Evolutionary conservation across 2,888 invertebrate genomes (phyloP), one percentile per base, ranked within the genome.

Genomic region (Caenorhabditis zanzibari): DNA sequence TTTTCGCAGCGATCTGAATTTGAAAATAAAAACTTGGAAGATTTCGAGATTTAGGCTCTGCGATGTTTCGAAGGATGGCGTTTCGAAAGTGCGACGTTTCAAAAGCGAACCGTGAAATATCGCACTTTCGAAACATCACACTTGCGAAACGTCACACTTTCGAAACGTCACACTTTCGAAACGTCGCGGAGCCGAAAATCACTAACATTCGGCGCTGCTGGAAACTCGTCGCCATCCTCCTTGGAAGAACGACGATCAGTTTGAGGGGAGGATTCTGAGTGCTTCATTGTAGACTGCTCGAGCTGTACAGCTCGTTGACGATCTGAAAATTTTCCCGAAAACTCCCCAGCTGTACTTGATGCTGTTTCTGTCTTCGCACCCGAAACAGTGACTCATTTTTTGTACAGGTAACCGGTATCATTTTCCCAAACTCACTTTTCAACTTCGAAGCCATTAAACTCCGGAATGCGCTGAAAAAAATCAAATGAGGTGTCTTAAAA

Each of bases 1-100:
- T 83, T 58, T 80, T 80, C 16, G 83, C 32, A n/a, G 80, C 83
- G 38, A 83, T 83, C 83, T 83, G 73, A 24, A 59, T 5, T 56
- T 6, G n/a, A 28, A 38, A 22, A 54, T 7, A 16, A 5, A 12
- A n/a, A 19, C 28, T 28, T 32, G 7, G 19, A 47, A n/a, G 32
- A 32, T 4, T 32, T 32, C 4, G 4, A 6, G 32, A 32, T 6
- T 32, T 32, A 6, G 32, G 32, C 32, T 32, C n/a, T n/a, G n/a
- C n/a, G n/a, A n/a, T n/a, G n/a, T n/a, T n/a, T n/a, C n/a, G n/a
- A n/a, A n/a, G n/a, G n/a, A n/a, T n/a, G n/a, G n/a, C n/a, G n/a
- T n/a, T n/a, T n/a, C n/a, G n/a, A n/a, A n/a, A n/a, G n/a, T n/a
- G n/a, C n/a, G n/a, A n/a, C n/a, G n/a, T n/a, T n/a, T n/a, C n/a